phyloP scores from a whole-genome alignment of 2,888 invertebrate genomes.

The Atrina japonica region DNA sequence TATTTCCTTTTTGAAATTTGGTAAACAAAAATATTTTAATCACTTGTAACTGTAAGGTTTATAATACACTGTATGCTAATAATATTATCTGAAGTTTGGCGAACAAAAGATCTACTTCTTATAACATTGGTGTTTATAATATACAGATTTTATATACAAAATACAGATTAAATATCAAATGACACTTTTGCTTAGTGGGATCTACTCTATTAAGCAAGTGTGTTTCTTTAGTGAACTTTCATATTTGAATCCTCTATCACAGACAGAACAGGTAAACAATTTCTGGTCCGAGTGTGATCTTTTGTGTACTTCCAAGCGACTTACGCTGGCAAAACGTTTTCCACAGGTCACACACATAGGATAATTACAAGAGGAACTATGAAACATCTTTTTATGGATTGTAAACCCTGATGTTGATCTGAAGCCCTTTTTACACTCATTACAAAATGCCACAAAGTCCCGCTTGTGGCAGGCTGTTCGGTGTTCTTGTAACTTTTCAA shows the following conservation, averaged over 20 bases:
- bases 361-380: constrained; percentile 6
- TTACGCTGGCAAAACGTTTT: constrained; percentile 8
- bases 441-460: constrained; percentile 1
- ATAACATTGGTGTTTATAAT: too few species aligned
- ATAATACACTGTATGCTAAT: too few species aligned
- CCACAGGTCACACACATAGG: constrained; percentile 19
- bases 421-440: constrained; percentile 12
- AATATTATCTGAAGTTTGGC: too few species aligned
- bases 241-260: constrained; percentile 27
- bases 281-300: constrained; percentile 24
- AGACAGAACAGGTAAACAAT: constrained; percentile 15
- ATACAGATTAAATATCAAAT: too few species aligned
- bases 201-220: too few species aligned
- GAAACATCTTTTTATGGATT: constrained; percentile 18
- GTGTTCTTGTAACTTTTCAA: background rate
- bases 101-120: too few species aligned
- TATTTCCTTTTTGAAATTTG: too few species aligned
- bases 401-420: constrained; percentile 4
- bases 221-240: constrained; percentile 8
- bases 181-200: too few species aligned
- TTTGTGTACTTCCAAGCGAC: constrained; percentile 13
- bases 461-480: background rate
- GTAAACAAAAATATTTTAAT: too few species aligned
- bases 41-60: too few species aligned
- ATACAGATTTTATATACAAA: too few species aligned